phyloP scores from a whole-genome alignment of 2,888 invertebrate species.

The Boloria euphrosyne region DNA sequence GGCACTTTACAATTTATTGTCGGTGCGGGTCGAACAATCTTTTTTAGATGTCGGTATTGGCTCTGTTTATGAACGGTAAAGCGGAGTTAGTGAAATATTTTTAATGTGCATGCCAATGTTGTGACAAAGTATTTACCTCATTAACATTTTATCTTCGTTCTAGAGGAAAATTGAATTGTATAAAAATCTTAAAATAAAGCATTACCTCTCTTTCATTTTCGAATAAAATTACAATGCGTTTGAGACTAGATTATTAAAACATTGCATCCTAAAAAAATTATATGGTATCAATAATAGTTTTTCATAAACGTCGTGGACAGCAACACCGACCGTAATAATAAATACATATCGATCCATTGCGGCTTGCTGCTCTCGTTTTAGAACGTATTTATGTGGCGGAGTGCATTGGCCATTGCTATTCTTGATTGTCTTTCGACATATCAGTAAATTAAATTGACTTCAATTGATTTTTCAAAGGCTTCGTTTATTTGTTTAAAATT shows the following conservation, averaged over 20 bases:
- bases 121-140: constrained; percentile 21
- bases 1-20: constrained; percentile 21
- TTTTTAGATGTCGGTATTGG: constrained; percentile 20
- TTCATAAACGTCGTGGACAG: constrained; percentile 23
- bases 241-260: too few relatives aligned
- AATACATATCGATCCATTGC: constrained; percentile 43
- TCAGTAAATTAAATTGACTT: neutral
- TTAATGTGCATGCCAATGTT: constrained; percentile 25
- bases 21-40: constrained; percentile 16
- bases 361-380: constrained; percentile 40
- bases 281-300: neutral
- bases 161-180: constrained; percentile 17
- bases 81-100: constrained; percentile 32
- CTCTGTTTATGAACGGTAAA: constrained; percentile 12
- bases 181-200: neutral
- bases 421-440: constrained; percentile 27
- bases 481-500: too few relatives aligned
- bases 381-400: constrained; percentile 32
- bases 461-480: neutral
- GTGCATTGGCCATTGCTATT: constrained; percentile 31
- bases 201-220: too few relatives aligned
- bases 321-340: constrained; percentile 40
- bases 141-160: constrained; percentile 32
- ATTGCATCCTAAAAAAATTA: too few relatives aligned
- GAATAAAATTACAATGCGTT: too few relatives aligned